Percentiles rank a stretch among this genome's conserved stretches.
Evolutionary conservation across 2,113 vertebrate genomes (phyloP).

Genomic region (Hylia prasina): DNA sequence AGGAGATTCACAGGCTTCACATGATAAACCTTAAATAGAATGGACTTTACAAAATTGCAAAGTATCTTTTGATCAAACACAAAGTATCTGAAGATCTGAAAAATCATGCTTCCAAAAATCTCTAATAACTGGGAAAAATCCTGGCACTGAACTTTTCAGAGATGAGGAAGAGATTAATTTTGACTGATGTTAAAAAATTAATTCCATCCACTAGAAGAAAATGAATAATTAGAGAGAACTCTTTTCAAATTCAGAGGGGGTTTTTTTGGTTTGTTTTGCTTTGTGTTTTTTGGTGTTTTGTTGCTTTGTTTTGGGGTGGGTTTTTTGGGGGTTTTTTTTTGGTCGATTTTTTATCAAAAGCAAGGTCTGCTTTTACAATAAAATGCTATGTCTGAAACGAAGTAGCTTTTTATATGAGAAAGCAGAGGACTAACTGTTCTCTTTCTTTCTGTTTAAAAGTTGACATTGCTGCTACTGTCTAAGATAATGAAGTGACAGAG

Average conservation of each 20-base stretch:
- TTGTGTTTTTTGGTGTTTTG: neutral
- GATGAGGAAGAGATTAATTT: neutral
- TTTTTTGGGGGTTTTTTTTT: too few relatives aligned
- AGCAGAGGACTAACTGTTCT: neutral
- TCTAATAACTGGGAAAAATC: neutral
- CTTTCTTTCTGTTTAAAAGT: neutral
- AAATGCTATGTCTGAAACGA: neutral
- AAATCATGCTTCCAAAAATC: neutral
- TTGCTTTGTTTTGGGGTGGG: neutral
- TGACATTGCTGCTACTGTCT: neutral
- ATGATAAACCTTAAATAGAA: neutral
- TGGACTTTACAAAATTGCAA: neutral
- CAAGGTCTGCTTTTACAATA: constrained; percentile 31
- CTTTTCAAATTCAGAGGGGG: neutral
- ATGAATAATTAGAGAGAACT: neutral
- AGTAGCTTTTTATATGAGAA: neutral
- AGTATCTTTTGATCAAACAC: neutral
- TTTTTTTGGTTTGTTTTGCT: neutral
- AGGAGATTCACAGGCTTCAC: neutral
- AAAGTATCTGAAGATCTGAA: neutral
- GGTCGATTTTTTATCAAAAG: neutral
- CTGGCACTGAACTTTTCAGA: neutral
- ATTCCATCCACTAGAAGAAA: neutral
- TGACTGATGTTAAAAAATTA: neutral
- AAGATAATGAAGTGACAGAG: neutral